Base-by-base conservation (phyloP, 2,797 vertebrate species). In the Bradypodion ventrale region DNA sequence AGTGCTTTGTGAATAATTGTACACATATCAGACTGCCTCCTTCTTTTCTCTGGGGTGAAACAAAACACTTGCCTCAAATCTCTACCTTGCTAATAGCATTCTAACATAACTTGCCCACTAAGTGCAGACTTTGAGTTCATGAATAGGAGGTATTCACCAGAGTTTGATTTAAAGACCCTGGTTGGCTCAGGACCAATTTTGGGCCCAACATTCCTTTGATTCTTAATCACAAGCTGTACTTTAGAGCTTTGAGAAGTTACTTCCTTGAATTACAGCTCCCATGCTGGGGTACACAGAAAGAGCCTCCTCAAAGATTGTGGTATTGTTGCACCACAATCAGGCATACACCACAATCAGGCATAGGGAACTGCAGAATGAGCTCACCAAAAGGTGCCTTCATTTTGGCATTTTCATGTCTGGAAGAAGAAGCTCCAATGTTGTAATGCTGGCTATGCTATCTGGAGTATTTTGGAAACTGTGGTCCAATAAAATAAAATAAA, bases 1-100 rank as follows among this genome's bases (percentile, higher is more conserved):
- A 21, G 35, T 49, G 66, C 52, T 29, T 75, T 66, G n/a, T 84
- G 19, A 9, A 66, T 74, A 35, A 5, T 69, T 75, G 4, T 59
- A 70, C 16, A 5, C 80, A 62, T 7, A 0, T 42, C 81, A 15
- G 25, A 42, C 63, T 52, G 29, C 19, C 74, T 49, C 65, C 63
- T 77, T 46, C n/a, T 3, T 1, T 75, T 49, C 15, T 16, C 3
- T 29, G 82, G 87, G 85, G 60, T 90, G 88, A 72, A 75, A 80
- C 44, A 25, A 84, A 70, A 70, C 49, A 56, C 87, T 69, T 56
- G 74, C 65, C 37, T 69, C 35, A 63, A 69, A 87, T 82, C 87
- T 23, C 73, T n/a, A 82, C 80, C 73, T 0, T 32, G 35, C 66
- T 40, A 52, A 37, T 62, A 56, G 44, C 35, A 23, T 10, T 1